Conservation (phyloP, 2,113 vertebrate species). For the Callocephalon fimbriatum region DNA sequence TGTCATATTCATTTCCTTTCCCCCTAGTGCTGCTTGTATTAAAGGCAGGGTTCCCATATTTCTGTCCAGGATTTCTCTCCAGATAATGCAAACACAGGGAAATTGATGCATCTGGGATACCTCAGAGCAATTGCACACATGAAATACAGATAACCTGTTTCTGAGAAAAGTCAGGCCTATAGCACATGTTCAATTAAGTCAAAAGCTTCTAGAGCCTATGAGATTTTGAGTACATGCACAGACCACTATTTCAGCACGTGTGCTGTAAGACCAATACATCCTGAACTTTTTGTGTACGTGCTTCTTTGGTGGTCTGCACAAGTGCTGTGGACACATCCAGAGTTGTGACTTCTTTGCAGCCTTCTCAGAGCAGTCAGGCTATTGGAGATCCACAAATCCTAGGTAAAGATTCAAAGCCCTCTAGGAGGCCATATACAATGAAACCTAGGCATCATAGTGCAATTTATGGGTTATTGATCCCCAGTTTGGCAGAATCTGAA, state of each 20-base stretch:
- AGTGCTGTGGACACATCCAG: background rate
- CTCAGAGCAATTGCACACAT: background rate
- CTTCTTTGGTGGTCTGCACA: background rate
- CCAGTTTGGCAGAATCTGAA: background rate
- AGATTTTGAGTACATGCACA: background rate
- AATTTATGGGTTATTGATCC: rapidly evolving
- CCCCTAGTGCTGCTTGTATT: background rate
- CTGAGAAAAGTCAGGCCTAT: conserved; percentile 38
- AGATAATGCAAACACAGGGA: background rate
- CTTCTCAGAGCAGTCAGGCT: background rate
- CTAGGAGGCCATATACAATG: background rate
- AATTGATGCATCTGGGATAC: conserved; percentile 45
- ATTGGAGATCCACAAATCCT: background rate
- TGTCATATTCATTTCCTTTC: background rate
- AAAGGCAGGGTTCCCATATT: background rate
- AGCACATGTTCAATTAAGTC: conserved; percentile 17
- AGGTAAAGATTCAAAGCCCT: background rate
- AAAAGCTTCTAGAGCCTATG: conserved; percentile 3
- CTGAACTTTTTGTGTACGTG: rapidly evolving
- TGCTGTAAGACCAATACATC: background rate
- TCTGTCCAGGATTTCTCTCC: conserved; percentile 6
- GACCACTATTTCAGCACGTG: background rate
- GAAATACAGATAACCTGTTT: conserved; percentile 56
- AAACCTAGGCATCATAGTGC: background rate
- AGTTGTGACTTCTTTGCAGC: background rate